These are phyloP conservation scores for Sphinx pinastri DNA, from an alignment of 2,888 invertebrate species.

Conservation along the genomic window DNA sequence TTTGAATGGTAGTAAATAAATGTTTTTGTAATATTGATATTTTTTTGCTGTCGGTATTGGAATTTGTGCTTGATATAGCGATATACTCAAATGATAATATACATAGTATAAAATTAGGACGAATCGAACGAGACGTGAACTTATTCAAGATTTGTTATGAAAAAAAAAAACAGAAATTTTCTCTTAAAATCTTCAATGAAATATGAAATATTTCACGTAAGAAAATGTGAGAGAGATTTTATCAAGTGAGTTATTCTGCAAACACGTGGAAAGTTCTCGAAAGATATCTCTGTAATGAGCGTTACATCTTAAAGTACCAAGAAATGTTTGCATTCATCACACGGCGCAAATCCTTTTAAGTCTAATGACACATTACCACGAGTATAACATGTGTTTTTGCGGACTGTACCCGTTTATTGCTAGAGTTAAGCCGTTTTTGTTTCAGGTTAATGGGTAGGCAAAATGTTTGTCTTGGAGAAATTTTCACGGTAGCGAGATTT, in stretches of 20 bases:
- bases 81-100: no score
- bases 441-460: background rate
- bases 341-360: constrained; percentile 11
- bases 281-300: constrained; percentile 58
- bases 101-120: no score
- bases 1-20: background rate
- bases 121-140: no score
- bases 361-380: constrained; percentile 17
- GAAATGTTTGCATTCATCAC: constrained; percentile 30
- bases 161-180: no score
- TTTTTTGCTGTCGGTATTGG: no score
- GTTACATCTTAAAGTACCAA: constrained; percentile 53
- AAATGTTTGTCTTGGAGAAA: background rate
- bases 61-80: no score
- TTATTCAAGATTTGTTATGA: no score
- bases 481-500: background rate
- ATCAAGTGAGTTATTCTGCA: background rate
- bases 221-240: no score
- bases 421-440: background rate
- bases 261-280: constrained; percentile 53
- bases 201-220: no score
- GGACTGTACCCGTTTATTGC: background rate
- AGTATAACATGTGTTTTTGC: constrained; percentile 20
- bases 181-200: no score
- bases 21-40: no score